Evolutionary conservation across 64 coral and sea anemone species (phyloP).

Genomic region (Porites australiensis): DNA sequence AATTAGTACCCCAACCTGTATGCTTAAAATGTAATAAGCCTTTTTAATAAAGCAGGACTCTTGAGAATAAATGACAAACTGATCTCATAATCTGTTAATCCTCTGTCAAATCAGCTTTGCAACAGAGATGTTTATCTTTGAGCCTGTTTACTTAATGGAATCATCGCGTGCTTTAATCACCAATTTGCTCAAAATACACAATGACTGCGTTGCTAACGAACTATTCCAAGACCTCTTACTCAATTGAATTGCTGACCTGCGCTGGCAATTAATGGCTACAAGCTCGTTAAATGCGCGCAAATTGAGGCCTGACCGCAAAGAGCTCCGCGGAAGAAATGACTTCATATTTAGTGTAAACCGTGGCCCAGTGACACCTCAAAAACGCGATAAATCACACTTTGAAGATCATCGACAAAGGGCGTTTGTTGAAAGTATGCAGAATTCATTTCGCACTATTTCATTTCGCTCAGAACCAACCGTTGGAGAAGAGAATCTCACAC

Average conservation of each 20-base stretch:
- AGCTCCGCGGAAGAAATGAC: not conserved
- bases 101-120: constrained; percentile 6
- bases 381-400: constrained; percentile 15
- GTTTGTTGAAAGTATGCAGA: constrained; percentile 5
- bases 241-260: not conserved
- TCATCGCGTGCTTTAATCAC: constrained; percentile 6
- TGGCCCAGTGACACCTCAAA: not conserved
- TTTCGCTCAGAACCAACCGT: constrained; percentile 27
- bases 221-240: not conserved
- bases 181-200: constrained; percentile 21
- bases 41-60: too few relatives aligned
- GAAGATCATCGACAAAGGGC: constrained; percentile 10
- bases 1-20: too few relatives aligned
- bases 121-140: not conserved
- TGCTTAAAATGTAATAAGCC: too few relatives aligned
- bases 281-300: not conserved
- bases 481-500: not conserved
- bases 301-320: not conserved
- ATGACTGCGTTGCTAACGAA: constrained; percentile 19
- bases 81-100: not conserved
- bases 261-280: not conserved
- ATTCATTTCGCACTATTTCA: constrained; percentile 3
- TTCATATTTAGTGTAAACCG: not conserved
- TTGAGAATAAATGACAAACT: not conserved
- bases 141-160: constrained; percentile 37